Evolutionary conservation across 2,888 invertebrate species (phyloP).

Genomic region (Hipparchia semele): DNA sequence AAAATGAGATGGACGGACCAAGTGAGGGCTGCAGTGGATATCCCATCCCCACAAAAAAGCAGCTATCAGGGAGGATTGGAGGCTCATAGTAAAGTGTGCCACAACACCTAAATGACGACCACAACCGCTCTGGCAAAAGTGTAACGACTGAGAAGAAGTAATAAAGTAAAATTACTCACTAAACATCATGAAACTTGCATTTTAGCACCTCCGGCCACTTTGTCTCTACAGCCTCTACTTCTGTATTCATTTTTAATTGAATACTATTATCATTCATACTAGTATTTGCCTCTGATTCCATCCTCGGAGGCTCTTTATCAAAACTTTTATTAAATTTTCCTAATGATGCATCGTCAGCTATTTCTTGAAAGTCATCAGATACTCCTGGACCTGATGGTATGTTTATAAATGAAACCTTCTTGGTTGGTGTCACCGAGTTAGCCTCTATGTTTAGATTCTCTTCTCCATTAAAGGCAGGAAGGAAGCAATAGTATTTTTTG

Average conservation of each 20-base stretch:
- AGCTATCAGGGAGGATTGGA: too few relatives aligned
- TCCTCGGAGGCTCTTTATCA: constrained; percentile 43
- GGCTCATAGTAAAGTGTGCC: too few relatives aligned
- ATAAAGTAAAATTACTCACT: constrained; percentile 80
- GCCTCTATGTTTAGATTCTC: constrained; percentile 55
- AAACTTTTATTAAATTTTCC: constrained; percentile 25
- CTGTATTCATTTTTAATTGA: constrained; percentile 61
- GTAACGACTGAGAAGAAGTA: neutral
- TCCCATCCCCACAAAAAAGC: too few relatives aligned
- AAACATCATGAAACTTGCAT: constrained; percentile 87
- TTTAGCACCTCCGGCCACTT: constrained; percentile 85
- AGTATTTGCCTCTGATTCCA: constrained; percentile 55
- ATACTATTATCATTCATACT: constrained; percentile 62
- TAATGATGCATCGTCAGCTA: constrained; percentile 18
- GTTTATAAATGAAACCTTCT: constrained; percentile 69
- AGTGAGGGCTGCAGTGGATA: too few relatives aligned
- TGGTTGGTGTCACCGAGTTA: constrained; percentile 66
- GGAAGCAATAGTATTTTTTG: constrained; percentile 79
- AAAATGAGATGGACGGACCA: too few relatives aligned
- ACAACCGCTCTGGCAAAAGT: too few relatives aligned
- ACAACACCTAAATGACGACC: too few relatives aligned
- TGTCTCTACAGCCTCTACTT: constrained; percentile 64
- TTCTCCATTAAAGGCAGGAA: constrained; percentile 75
- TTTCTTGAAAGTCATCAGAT: constrained; percentile 41
- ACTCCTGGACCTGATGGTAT: constrained; percentile 52